phyloP scores from a whole-genome alignment of 1,140 invertebrate genomes.

The Anoplophora glabripennis region DNA sequence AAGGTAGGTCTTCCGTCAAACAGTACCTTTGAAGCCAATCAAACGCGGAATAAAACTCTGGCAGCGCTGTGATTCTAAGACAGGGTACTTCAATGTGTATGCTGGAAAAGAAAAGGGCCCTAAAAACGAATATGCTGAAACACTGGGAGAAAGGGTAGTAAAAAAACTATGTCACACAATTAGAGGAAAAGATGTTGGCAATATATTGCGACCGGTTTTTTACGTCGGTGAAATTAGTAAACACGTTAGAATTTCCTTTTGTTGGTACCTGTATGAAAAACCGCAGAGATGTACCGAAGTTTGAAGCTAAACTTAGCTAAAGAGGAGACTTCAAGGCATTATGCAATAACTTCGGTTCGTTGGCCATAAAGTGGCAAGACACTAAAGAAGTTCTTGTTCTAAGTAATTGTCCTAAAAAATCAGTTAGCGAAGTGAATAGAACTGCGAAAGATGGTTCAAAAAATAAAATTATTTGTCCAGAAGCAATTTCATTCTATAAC shows the following conservation, averaged over 20 bases:
- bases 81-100: slow-evolving; percentile 36
- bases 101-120: slow-evolving; percentile 27
- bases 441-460: no score
- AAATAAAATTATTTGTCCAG: no score
- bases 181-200: no score
- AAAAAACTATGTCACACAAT: slow-evolving; percentile 19
- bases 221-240: not conserved
- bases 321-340: not conserved
- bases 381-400: no score
- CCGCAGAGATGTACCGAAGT: slow-evolving; percentile 10
- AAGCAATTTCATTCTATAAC: no score
- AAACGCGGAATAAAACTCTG: slow-evolving; percentile 45
- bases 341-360: no score
- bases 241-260: not conserved
- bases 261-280: slow-evolving; percentile 10
- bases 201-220: slow-evolving; percentile 11
- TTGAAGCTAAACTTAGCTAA: slow-evolving; percentile 8
- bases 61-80: slow-evolving; percentile 34
- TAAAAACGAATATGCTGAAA: slow-evolving; percentile 1
- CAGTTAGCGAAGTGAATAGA: no score
- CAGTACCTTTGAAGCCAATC: slow-evolving; percentile 43
- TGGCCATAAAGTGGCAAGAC: no score
- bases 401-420: no score
- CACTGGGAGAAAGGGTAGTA: slow-evolving; percentile 34
- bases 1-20: slow-evolving; percentile 34